These are phyloP conservation scores for Rhopalosiphum maidis DNA, from an alignment of 1,140 invertebrate species.

Conservation along the genomic window DNA sequence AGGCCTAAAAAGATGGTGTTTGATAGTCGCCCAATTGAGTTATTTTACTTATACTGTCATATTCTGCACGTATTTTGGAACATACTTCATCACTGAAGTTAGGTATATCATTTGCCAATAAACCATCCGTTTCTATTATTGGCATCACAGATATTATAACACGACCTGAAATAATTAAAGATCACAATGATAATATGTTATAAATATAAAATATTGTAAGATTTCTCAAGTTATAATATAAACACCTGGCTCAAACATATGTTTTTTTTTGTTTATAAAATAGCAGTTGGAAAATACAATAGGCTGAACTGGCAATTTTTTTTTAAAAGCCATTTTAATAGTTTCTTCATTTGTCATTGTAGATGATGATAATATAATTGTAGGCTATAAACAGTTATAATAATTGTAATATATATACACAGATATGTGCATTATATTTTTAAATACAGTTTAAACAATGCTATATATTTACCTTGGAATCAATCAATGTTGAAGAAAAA, in stretches of 20 bases:
- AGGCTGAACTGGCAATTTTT: slow-evolving; percentile 43
- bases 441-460: neutral
- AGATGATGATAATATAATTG: neutral
- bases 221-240: neutral
- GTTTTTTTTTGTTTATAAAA: slow-evolving; percentile 46
- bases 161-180: slow-evolving; percentile 34
- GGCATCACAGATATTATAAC: slow-evolving; percentile 50
- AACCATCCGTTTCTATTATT: slow-evolving; percentile 45
- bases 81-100: neutral
- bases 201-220: neutral
- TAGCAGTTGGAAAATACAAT: slow-evolving; percentile 52
- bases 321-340: slow-evolving; percentile 35
- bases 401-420: neutral
- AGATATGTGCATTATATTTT: neutral
- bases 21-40: slow-evolving; percentile 46
- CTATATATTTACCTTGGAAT: neutral
- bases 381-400: slow-evolving; percentile 8
- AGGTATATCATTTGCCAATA: neutral
- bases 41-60: slow-evolving; percentile 40
- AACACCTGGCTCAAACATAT: slow-evolving; percentile 47
- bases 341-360: slow-evolving; percentile 38
- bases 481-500: neutral
- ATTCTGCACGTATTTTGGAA: slow-evolving; percentile 35
- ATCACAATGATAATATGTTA: neutral
- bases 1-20: neutral